phyloP scores from a whole-genome alignment of 64 coral and sea anemone genomes.

The Acropora tenuis region DNA sequence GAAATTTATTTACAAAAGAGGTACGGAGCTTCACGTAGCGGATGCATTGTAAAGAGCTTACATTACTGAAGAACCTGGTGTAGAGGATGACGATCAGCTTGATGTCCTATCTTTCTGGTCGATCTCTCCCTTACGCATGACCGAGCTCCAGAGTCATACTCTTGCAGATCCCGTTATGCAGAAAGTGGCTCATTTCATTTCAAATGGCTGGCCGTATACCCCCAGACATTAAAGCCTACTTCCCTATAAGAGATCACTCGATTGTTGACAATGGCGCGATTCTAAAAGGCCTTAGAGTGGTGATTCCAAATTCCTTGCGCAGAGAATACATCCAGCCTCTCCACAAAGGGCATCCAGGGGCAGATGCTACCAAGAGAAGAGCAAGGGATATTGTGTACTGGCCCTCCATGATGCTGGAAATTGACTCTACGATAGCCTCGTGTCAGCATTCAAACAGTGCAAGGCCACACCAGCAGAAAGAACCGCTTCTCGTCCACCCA shows the following conservation, averaged over 20 bases:
- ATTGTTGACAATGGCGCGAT: background rate
- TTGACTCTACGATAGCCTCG: background rate
- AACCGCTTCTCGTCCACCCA: background rate
- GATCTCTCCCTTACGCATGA: background rate
- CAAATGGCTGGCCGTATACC: constrained; percentile 14
- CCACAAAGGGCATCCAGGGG: background rate
- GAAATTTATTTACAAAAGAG: background rate
- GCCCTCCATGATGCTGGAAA: background rate
- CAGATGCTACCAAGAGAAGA: background rate
- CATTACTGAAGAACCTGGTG: background rate
- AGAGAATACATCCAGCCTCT: background rate
- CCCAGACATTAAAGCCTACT: background rate
- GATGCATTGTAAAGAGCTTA: background rate
- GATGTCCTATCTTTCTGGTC: background rate
- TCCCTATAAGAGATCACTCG: background rate
- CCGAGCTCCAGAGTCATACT: background rate
- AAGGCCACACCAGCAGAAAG: constrained; percentile 1
- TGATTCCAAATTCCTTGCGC: background rate
- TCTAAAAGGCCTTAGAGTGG: background rate
- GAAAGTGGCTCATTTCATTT: background rate
- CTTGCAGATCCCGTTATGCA: background rate
- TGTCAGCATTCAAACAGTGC: background rate
- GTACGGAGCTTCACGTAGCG: background rate
- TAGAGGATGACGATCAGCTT: background rate
- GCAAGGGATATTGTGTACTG: background rate